Evolutionary conservation across 2,888 invertebrate species (phyloP).

Genomic region (Podabrus alpinus): DNA sequence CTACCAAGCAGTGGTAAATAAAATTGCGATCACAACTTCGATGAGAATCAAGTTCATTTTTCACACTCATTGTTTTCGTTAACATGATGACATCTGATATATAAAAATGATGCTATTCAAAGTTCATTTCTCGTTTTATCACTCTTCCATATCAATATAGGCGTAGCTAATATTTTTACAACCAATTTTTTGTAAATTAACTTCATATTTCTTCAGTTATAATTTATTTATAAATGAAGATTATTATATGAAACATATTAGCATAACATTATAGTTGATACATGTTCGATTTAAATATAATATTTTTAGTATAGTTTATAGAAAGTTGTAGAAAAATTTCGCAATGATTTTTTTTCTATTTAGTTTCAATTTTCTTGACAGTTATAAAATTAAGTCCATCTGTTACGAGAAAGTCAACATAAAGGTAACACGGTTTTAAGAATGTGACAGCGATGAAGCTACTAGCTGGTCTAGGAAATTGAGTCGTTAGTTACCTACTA

Average conservation of each 20-base stretch:
- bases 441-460: conserved; percentile 7
- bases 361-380: conserved; percentile 1
- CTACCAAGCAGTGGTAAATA: conserved; percentile 9
- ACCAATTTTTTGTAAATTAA: not conserved
- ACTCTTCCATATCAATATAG: not conserved
- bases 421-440: conserved; percentile 3
- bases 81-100: conserved; percentile 13
- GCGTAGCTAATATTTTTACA: not conserved
- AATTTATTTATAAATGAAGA: not conserved
- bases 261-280: not conserved
- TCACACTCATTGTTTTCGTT: conserved; percentile 12
- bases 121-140: conserved; percentile 5
- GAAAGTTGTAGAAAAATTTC: not conserved
- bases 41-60: conserved; percentile 16
- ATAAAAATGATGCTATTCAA: conserved; percentile 14
- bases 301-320: not conserved
- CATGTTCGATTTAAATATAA: not conserved
- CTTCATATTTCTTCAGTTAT: not conserved
- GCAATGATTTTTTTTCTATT: not conserved
- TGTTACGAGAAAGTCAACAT: conserved; percentile 1
- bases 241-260: not conserved
- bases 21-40: conserved; percentile 2
- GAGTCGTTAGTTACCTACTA: conserved; percentile 14
- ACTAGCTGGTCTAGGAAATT: conserved; percentile 15
- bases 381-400: conserved; percentile 2